phyloP scores from a whole-genome alignment of 1,140 invertebrate genomes.

The Cylas formicarius region DNA sequence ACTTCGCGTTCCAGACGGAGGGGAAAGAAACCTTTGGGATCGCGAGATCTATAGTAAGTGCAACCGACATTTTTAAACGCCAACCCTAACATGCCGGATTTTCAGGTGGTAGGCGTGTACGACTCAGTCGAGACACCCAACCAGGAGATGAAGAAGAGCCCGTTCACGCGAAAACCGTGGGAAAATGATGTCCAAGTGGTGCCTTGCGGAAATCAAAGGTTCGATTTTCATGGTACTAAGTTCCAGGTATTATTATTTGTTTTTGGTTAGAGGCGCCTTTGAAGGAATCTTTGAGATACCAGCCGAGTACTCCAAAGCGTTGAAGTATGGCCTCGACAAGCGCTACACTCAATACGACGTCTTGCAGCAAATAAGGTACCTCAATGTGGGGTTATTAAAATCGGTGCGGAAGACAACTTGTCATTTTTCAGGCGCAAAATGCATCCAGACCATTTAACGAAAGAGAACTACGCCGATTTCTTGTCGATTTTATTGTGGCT shows the following conservation, averaged over 20 bases:
- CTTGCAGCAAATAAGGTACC: slow-evolving; percentile 3
- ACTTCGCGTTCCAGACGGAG: slow-evolving; percentile 13
- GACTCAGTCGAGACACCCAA: not conserved
- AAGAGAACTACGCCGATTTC: slow-evolving; percentile 27
- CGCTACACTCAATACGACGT: slow-evolving; percentile 7
- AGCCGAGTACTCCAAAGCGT: not conserved
- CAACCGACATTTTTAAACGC: not conserved
- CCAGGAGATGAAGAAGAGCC: slow-evolving; percentile 18
- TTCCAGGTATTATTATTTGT: not conserved
- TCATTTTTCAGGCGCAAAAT: slow-evolving; percentile 14
- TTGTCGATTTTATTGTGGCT: slow-evolving; percentile 35
- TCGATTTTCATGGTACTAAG: not conserved
- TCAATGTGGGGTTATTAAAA: not conserved
- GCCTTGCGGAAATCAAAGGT: slow-evolving; percentile 8
- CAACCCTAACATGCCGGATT: not conserved
- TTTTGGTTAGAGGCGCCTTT: not conserved
- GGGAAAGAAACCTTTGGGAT: slow-evolving; percentile 12
- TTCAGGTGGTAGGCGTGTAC: slow-evolving; percentile 10
- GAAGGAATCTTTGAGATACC: slow-evolving; percentile 11
- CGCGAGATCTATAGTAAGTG: slow-evolving; percentile 20
- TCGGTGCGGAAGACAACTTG: not conserved
- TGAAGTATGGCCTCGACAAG: slow-evolving; percentile 6
- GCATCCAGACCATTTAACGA: slow-evolving; percentile 15
- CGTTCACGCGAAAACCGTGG: slow-evolving; percentile 23
- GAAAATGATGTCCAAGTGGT: slow-evolving; percentile 1